Base-by-base conservation (phyloP, 2,797 vertebrate species). In the Myotis findleyi region DNA sequence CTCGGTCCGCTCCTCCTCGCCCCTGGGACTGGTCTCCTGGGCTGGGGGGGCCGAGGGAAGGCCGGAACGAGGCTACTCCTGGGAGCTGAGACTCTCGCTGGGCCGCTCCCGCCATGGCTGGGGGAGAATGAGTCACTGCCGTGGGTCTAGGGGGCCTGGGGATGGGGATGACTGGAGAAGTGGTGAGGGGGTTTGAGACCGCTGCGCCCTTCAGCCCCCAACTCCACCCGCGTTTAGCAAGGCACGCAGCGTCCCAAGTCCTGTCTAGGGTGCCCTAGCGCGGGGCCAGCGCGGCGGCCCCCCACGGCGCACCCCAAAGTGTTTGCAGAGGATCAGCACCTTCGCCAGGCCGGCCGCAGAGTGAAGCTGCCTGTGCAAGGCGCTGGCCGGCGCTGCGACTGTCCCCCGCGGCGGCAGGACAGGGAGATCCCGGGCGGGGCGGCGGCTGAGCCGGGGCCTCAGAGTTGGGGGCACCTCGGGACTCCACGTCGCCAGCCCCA, bases 281-380 rank as follows among this genome's bases (percentile, higher is more conserved):
- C 83, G 20, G 33, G 25, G 5, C 13, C 30, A 41, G 49, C 6
- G 25, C 16, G 5, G 72, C 27, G 4, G 44, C 6, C 25, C 68
- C 68, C 47, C 18, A 83, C 14, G 5, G 36, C 57, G 23, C 57
- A 36, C 51, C 11, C 27, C 6, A 18, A n/a, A 13, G 23, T 3
- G 53, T 57, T 68, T 11, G 8, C 53, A 4, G 47, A 47, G 44
- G 49, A 23, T 25, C 55, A 23, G 47, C 77, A 11, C 59, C 6
- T 59, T 18, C 1, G 41, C 27, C 17, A 0, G 9, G 41, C 12
- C 30, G 3, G 41, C 12, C 30, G 3, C n/a, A 0, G 33, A 36
- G 36, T 7, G 6, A 14, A 7, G 85, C n/a, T 77, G 27, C 25
- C 18, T 0, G 33, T 1, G 38, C 62, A 3, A 2, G 64, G 38